A percentile compares a stretch with the other conserved stretches of the same genome.
Evolutionary conservation across 1,140 invertebrate genomes (phyloP).

Genomic region (Tachypleus tridentatus): DNA sequence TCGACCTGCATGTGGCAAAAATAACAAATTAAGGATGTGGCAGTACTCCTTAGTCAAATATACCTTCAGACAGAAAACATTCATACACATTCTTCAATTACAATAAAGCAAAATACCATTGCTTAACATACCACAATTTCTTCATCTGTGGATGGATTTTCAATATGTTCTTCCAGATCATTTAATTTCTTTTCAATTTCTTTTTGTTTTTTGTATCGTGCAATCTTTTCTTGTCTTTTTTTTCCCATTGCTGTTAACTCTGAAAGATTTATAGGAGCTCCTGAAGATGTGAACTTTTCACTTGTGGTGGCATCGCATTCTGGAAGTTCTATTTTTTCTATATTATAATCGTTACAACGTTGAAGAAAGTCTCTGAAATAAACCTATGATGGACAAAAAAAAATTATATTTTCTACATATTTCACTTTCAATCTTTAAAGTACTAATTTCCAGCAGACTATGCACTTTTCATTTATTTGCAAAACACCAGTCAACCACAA

Average conservation of each 20-base stretch:
- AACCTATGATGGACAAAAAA: conserved; percentile 28
- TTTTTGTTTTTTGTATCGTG: conserved; percentile 64
- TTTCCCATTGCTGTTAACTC: too few species aligned
- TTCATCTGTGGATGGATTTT: conserved; percentile 47
- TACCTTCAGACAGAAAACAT: too few species aligned
- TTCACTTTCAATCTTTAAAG: too few species aligned
- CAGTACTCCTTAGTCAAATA: too few species aligned
- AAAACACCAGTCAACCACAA: too few species aligned
- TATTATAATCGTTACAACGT: conserved; percentile 60
- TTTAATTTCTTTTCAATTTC: conserved; percentile 56
- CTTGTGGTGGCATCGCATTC: too few species aligned
- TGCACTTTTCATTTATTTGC: too few species aligned
- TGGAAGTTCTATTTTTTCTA: too few species aligned
- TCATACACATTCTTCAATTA: too few species aligned
- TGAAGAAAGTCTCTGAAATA: conserved; percentile 76
- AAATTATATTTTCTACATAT: conserved; percentile 17
- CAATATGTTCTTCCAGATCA: conserved; percentile 42
- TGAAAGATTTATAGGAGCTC: too few species aligned
- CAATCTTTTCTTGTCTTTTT: conserved; percentile 57
- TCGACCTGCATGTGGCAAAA: background rate
- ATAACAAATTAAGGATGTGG: background rate
- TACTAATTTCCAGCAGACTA: too few species aligned
- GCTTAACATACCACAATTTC: conserved; percentile 42
- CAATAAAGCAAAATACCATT: conserved; percentile 2
- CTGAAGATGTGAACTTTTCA: too few species aligned